Percentiles rank a stretch among this genome's conserved stretches.
These are phyloP conservation scores for Hypercompe scribonia DNA, from an alignment of 2,888 invertebrate species.

Conservation along the genomic window DNA sequence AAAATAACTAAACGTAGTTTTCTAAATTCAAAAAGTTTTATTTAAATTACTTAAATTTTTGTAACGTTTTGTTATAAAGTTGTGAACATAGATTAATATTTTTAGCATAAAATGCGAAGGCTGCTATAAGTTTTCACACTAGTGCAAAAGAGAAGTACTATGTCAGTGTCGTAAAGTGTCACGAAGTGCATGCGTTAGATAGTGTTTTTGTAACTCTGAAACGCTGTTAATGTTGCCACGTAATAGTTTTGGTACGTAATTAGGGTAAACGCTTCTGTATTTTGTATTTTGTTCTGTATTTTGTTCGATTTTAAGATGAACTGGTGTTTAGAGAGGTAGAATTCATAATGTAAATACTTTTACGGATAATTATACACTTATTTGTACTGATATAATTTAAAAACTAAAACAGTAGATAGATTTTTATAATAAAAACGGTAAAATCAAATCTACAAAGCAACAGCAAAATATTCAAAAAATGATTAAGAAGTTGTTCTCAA, in stretches of 20 bases:
- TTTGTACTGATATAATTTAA: background rate
- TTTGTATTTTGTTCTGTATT: background rate
- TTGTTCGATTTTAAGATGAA: background rate
- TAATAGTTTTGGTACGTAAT: background rate
- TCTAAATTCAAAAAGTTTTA: no score
- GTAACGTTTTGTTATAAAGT: no score
- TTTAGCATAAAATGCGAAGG: constrained; percentile 28
- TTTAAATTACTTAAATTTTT: no score
- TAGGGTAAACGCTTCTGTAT: constrained; percentile 3
- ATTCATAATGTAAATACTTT: no score
- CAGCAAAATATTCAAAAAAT: background rate
- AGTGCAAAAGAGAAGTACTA: constrained; percentile 20
- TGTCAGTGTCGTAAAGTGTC: constrained; percentile 5
- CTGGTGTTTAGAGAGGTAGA: no score
- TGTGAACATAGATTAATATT: background rate
- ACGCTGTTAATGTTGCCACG: constrained; percentile 30
- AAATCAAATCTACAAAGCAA: background rate
- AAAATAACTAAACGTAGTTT: no score
- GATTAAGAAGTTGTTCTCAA: background rate
- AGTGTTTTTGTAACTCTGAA: constrained; percentile 17
- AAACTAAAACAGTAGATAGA: background rate
- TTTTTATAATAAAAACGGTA: background rate
- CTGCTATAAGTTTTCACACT: background rate
- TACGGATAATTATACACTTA: no score
- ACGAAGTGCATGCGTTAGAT: constrained; percentile 20